phyloP scores from a whole-genome alignment of 2,113 vertebrate species.

The Callocephalon fimbriatum region DNA sequence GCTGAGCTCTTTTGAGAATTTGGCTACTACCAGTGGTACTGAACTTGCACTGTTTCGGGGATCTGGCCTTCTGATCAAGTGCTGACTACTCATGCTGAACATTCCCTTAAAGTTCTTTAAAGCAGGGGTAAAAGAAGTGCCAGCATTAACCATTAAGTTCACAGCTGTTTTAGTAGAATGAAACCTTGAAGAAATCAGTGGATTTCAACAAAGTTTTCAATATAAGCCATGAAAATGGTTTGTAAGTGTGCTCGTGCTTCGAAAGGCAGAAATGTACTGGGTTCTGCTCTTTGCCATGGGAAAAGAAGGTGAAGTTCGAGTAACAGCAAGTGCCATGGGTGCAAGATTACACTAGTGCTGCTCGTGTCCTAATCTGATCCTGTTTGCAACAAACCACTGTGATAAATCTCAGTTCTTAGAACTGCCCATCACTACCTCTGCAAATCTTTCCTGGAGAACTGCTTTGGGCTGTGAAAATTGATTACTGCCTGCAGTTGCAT shows the following conservation, averaged over 20 bases:
- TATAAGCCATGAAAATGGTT: background rate
- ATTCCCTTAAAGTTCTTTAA: background rate
- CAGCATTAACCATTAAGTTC: background rate
- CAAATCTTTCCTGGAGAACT: background rate
- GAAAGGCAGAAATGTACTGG: background rate
- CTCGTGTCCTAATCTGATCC: conserved; percentile 26
- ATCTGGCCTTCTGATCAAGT: background rate
- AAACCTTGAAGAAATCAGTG: background rate
- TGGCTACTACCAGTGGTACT: background rate
- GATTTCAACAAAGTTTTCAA: background rate
- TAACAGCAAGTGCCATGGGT: background rate
- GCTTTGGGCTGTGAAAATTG: conserved; percentile 31
- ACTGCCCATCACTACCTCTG: background rate
- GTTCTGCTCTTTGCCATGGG: background rate
- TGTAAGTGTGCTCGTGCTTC: background rate
- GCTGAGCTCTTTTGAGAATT: background rate
- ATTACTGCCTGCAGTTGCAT: conserved; percentile 7
- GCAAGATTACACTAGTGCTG: background rate
- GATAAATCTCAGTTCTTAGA: background rate
- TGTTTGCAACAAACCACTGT: background rate
- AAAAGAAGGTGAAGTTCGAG: background rate
- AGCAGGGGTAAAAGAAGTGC: background rate
- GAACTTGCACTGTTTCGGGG: background rate
- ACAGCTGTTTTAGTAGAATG: background rate
- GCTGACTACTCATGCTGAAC: background rate